These are phyloP conservation scores for Lophius piscatorius DNA, from an alignment of 2,113 vertebrate genomes.

Conservation along the genomic window DNA sequence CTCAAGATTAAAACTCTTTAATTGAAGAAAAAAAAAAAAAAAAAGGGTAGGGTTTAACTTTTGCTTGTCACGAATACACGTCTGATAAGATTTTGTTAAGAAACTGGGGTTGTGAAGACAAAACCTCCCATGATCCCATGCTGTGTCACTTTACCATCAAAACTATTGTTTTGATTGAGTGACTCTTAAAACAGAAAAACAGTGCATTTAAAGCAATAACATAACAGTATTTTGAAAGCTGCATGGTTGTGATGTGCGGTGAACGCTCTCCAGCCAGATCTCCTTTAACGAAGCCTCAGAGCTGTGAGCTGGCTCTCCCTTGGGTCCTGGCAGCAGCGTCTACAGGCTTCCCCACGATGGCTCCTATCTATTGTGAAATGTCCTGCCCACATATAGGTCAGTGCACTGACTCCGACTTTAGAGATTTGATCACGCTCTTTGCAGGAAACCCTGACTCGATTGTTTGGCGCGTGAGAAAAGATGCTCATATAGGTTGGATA, in stretches of 20 bases:
- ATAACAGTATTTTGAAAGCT: background rate
- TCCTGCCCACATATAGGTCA: slow-evolving; percentile 57
- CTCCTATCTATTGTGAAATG: slow-evolving; percentile 15
- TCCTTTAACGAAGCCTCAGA: slow-evolving; percentile 1
- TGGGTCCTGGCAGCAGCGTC: background rate
- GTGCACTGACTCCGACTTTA: slow-evolving; percentile 46
- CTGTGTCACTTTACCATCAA: too few relatives aligned
- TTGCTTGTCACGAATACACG: too few relatives aligned
- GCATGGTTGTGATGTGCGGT: too few relatives aligned
- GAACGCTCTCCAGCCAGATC: background rate
- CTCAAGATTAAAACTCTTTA: too few relatives aligned
- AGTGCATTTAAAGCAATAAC: too few relatives aligned
- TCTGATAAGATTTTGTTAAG: too few relatives aligned
- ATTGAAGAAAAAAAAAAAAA: too few relatives aligned
- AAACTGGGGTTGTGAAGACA: too few relatives aligned
- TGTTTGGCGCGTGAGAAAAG: slow-evolving; percentile 30
- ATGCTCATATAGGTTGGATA: slow-evolving; percentile 41
- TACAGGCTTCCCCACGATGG: slow-evolving; percentile 7
- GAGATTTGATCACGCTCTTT: slow-evolving; percentile 42
- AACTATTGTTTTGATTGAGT: too few relatives aligned
- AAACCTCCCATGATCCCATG: too few relatives aligned
- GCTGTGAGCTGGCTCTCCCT: slow-evolving; percentile 14
- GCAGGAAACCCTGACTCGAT: slow-evolving; percentile 30
- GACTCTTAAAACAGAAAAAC: too few relatives aligned
- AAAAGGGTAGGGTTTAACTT: too few relatives aligned